Evolutionary conservation across 2,113 vertebrate genomes (phyloP).

Genomic region (Grallaria varia): DNA sequence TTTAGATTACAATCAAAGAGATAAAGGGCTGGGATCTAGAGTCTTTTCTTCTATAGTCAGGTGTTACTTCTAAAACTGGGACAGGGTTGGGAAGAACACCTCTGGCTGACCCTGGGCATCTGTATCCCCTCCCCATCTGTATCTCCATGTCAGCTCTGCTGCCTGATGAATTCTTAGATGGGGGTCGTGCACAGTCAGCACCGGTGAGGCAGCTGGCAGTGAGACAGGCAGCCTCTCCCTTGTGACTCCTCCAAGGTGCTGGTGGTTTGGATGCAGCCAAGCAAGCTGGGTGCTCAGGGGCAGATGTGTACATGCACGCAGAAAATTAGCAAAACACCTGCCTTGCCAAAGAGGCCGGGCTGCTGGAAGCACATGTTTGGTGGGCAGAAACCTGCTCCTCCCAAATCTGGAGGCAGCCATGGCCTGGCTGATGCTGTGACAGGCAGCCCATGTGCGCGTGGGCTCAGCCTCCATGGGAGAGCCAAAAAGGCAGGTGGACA

Average conservation of each 20-base stretch:
- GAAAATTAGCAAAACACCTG: neutral
- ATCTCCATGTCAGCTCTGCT: neutral
- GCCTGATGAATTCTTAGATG: neutral
- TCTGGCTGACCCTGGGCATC: neutral
- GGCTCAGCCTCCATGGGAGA: neutral
- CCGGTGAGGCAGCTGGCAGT: neutral
- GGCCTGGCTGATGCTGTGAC: neutral
- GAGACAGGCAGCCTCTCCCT: neutral
- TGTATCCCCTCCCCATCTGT: neutral
- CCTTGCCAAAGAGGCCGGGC: neutral
- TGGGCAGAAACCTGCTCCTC: neutral
- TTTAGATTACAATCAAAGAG: neutral
- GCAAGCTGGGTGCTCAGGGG: neutral
- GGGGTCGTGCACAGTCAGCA: fast-evolving
- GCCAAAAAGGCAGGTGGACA: neutral
- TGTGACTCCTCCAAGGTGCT: neutral
- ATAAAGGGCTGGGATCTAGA: neutral
- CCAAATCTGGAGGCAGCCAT: neutral
- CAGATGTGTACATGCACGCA: neutral
- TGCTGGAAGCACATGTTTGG: neutral
- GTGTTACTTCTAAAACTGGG: neutral
- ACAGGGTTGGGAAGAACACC: neutral
- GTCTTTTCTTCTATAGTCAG: neutral
- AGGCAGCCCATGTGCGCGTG: neutral
- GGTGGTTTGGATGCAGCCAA: neutral